phyloP scores from a whole-genome alignment of 2,888 invertebrate genomes.

The Cecidostiba fungosa region DNA sequence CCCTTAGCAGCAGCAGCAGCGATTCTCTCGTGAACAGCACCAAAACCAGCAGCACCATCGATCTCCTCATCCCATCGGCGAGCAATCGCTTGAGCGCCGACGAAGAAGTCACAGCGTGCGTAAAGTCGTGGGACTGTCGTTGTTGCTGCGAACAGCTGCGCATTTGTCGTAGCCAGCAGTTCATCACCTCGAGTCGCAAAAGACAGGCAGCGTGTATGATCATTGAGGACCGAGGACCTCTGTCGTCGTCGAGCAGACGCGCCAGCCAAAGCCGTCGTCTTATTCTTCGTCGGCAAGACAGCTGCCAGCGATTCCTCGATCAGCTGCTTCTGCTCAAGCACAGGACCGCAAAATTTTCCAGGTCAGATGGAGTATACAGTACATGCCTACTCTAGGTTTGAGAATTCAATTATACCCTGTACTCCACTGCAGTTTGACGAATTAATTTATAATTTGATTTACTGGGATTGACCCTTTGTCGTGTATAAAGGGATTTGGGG shows the following conservation, averaged over 20 bases:
- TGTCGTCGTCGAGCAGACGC: slow-evolving; percentile 77
- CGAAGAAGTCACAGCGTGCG: slow-evolving; percentile 5
- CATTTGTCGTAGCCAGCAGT: slow-evolving; percentile 68
- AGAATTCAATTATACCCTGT: too few relatives aligned
- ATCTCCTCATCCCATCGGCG: slow-evolving; percentile 69
- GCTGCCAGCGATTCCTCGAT: slow-evolving; percentile 78
- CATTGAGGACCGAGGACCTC: slow-evolving; percentile 79
- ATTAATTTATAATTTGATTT: too few relatives aligned
- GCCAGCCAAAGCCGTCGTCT: slow-evolving; percentile 66
- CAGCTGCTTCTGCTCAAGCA: slow-evolving; percentile 78
- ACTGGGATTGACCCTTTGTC: too few relatives aligned
- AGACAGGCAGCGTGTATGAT: slow-evolving; percentile 80
- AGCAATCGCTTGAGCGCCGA: neutral
- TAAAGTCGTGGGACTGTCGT: neutral
- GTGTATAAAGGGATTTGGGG: too few relatives aligned
- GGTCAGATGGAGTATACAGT: slow-evolving; percentile 66
- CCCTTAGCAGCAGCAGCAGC: slow-evolving; percentile 3
- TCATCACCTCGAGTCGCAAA: slow-evolving; percentile 76
- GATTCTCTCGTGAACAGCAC: slow-evolving; percentile 3
- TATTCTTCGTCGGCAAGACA: slow-evolving; percentile 74
- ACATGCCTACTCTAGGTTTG: neutral
- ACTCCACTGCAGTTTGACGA: too few relatives aligned
- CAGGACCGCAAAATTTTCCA: slow-evolving; percentile 97
- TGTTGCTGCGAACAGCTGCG: slow-evolving; percentile 48
- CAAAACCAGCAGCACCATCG: slow-evolving; percentile 59